Percentiles rank a stretch among this genome's conserved stretches.
Evolutionary conservation across 2,888 invertebrate genomes (phyloP).

Genomic region (Diplazon laetatorius): DNA sequence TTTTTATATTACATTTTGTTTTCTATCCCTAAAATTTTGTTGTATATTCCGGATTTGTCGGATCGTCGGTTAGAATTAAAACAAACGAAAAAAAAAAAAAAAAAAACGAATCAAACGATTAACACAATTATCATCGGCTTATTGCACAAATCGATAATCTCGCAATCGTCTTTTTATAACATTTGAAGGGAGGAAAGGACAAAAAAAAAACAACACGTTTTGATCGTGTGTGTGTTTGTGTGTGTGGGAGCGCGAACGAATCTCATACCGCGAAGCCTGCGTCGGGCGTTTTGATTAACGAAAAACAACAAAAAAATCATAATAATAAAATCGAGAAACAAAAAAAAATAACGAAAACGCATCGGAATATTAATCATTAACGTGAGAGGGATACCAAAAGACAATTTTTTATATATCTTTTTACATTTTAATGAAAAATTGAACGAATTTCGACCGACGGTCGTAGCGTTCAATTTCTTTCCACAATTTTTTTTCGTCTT

Average conservation of each 20-base stretch:
- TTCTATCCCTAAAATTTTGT: too few relatives aligned
- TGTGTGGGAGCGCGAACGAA: too few relatives aligned
- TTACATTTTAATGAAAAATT: constrained; percentile 65
- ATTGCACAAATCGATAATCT: constrained; percentile 60
- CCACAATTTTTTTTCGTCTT: constrained; percentile 30
- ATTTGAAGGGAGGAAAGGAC: constrained; percentile 39
- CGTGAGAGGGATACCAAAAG: constrained; percentile 70
- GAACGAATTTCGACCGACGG: constrained; percentile 25
- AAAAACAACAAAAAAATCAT: too few relatives aligned
- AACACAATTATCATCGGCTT: constrained; percentile 42
- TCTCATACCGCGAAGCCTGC: too few relatives aligned
- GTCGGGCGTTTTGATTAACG: too few relatives aligned
- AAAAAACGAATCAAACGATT: too few relatives aligned
- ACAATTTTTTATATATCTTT: constrained; percentile 71
- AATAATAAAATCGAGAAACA: too few relatives aligned
- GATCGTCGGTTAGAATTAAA: constrained; percentile 30
- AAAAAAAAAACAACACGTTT: too few relatives aligned
- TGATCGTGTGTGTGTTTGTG: too few relatives aligned
- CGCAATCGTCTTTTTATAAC: constrained; percentile 54
- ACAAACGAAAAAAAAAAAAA: too few relatives aligned
- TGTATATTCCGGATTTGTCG: too few relatives aligned
- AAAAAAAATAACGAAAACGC: constrained; percentile 39
- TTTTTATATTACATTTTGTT: constrained; percentile 18
- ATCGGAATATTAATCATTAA: constrained; percentile 58
- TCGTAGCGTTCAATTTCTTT: constrained; percentile 42